A percentile compares a stretch with the other conserved stretches of the same genome.
Evolutionary conservation across 2,113 vertebrate genomes (phyloP).

Genomic region (Mus pahari): DNA sequence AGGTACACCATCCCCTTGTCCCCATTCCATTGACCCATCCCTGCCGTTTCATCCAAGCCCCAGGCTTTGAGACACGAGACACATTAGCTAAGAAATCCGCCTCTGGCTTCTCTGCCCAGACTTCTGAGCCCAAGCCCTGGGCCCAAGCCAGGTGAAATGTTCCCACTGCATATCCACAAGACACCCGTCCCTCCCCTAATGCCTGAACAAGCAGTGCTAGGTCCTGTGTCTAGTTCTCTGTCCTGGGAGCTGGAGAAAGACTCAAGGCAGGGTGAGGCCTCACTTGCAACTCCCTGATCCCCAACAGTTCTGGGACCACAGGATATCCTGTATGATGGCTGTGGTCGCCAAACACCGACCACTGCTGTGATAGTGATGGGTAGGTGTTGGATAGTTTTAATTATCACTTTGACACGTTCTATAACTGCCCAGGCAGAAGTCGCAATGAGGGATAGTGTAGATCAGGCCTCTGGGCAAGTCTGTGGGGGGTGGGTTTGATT

Average conservation of each 20-base stretch:
- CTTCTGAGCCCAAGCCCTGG: neutral
- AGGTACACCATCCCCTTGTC: rapidly evolving
- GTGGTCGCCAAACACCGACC: neutral
- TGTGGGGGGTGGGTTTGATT: neutral
- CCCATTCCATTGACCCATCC: rapidly evolving
- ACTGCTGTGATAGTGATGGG: neutral
- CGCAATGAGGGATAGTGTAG: neutral
- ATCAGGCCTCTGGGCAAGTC: neutral
- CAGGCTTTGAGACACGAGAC: rapidly evolving
- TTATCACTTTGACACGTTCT: neutral
- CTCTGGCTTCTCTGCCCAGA: neutral
- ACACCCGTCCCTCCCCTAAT: neutral
- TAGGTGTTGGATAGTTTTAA: neutral
- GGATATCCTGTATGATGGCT: neutral
- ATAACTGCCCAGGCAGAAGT: neutral
- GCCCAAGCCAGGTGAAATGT: neutral
- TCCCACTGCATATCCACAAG: rapidly evolving
- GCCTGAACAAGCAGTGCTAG: too few relatives aligned
- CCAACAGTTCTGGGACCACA: neutral
- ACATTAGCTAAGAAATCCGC: rapidly evolving
- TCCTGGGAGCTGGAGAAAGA: neutral
- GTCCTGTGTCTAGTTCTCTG: neutral
- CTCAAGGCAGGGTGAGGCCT: neutral
- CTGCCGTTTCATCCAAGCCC: neutral
- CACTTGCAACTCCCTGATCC: neutral